Evolutionary conservation across 2,113 vertebrate genomes (phyloP).

Genomic region (Vimba vimba): DNA sequence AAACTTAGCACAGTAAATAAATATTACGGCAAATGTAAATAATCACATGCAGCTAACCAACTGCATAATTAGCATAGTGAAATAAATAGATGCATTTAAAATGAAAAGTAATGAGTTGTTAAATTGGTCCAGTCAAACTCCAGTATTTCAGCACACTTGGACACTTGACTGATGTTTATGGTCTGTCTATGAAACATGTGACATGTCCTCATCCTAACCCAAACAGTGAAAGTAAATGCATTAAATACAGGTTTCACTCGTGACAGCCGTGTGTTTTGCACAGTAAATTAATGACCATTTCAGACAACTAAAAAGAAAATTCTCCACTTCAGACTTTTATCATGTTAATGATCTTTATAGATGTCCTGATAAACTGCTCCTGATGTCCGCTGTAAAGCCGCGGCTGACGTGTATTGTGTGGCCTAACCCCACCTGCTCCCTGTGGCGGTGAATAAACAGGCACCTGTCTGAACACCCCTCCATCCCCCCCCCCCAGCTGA

Average conservation of each 20-base stretch:
- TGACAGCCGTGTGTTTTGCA: not conserved
- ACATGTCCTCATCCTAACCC: not conserved
- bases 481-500: constrained; percentile 63
- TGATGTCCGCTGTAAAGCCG: not conserved
- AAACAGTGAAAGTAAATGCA: not conserved
- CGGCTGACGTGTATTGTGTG: constrained; percentile 52
- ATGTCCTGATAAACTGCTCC: too few relatives aligned
- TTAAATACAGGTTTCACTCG: not conserved
- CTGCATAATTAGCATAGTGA: not conserved
- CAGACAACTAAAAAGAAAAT: too few relatives aligned
- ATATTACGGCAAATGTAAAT: not conserved
- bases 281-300: not conserved
- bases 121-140: not conserved
- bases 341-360: too few relatives aligned
- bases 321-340: too few relatives aligned
- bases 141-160: not conserved
- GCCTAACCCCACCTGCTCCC: constrained; percentile 74
- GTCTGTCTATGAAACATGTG: not conserved
- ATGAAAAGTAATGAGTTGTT: too few relatives aligned
- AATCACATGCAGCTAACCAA: not conserved
- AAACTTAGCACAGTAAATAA: too few relatives aligned
- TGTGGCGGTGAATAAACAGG: constrained; percentile 60
- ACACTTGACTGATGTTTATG: not conserved
- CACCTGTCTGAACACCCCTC: constrained; percentile 66
- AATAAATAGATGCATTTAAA: not conserved